These are phyloP conservation scores for Chironomus tepperi DNA, from an alignment of 1,140 invertebrate species.

Conservation along the genomic window DNA sequence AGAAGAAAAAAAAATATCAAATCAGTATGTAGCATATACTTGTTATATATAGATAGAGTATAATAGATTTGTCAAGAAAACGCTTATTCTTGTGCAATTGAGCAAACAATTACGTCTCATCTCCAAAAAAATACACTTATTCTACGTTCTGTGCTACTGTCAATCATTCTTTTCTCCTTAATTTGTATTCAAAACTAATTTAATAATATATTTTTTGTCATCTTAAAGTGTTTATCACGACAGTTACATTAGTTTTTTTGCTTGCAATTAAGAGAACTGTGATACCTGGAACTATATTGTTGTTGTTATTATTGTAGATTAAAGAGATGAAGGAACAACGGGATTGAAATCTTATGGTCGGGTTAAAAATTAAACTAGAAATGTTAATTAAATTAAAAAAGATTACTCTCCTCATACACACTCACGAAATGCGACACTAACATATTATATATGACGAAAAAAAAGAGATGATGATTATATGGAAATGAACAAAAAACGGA, in stretches of 20 bases:
- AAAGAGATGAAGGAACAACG: not conserved
- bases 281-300: no score
- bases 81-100: not conserved
- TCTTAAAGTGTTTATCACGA: slow-evolving; percentile 7
- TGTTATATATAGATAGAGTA: not conserved
- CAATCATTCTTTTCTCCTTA: not conserved
- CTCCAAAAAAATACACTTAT: not conserved
- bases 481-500: not conserved
- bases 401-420: not conserved
- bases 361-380: not conserved
- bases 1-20: no score
- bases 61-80: not conserved
- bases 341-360: not conserved
- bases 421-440: not conserved
- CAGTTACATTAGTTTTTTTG: not conserved
- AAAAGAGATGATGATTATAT: not conserved
- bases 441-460: not conserved
- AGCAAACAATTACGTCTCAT: slow-evolving; percentile 5
- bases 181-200: not conserved
- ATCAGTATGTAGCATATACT: not conserved
- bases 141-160: not conserved
- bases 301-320: no score
- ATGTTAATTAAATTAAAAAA: slow-evolving; percentile 8
- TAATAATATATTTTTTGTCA: not conserved
- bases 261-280: not conserved